Percentiles rank a stretch among this genome's conserved stretches.
Conservation (phyloP, 2,797 vertebrate species). For the Tangara arthus region DNA sequence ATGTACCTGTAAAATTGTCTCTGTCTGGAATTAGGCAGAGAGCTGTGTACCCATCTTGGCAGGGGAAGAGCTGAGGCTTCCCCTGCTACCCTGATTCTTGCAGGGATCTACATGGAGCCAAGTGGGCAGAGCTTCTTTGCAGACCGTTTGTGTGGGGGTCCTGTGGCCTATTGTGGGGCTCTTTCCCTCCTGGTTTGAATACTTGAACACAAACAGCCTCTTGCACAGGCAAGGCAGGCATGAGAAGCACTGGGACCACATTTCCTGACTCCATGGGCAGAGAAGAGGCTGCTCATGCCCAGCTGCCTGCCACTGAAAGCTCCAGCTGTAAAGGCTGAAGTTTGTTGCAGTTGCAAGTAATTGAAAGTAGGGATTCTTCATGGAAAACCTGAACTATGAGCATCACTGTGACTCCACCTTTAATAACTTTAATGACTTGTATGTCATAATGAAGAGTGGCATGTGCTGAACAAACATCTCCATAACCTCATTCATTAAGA, state of each 20-base stretch:
- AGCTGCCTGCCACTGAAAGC: background rate
- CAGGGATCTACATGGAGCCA: accelerated
- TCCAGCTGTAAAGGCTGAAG: background rate
- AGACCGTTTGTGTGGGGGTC: background rate
- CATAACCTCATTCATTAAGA: constrained; percentile 51
- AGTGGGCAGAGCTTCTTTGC: background rate
- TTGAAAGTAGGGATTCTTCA: background rate
- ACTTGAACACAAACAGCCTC: background rate
- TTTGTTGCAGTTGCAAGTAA: background rate
- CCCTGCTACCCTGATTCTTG: background rate
- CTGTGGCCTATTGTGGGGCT: background rate
- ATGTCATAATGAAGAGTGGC: constrained; percentile 10
- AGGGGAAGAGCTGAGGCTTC: background rate
- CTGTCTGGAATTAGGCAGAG: background rate
- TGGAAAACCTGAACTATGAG: constrained; percentile 25
- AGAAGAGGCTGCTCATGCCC: background rate
- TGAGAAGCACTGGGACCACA: background rate
- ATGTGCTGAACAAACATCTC: constrained; percentile 51
- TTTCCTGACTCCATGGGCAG: background rate
- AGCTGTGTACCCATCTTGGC: accelerated
- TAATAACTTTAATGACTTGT: constrained; percentile 15
- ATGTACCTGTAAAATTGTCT: background rate
- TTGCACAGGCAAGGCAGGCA: background rate
- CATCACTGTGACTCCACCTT: constrained; percentile 36
- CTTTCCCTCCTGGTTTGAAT: background rate